Base-by-base conservation (phyloP, 1,140 invertebrate species). In the Cotesia vestalis region DNA sequence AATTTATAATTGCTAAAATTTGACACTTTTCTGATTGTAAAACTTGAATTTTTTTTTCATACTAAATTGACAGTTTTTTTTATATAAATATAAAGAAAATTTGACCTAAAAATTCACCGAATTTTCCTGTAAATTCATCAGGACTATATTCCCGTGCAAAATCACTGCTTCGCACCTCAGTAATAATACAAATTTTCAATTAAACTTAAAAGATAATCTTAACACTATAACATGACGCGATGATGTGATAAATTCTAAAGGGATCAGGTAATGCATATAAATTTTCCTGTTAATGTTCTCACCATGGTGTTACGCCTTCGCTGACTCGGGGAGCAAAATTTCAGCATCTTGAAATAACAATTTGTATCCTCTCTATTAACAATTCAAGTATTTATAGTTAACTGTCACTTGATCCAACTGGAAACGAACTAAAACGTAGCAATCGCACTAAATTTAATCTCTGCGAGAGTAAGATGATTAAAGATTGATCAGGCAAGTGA, bases 281-380 rank as follows among this genome's bases (percentile, higher is more conserved):
- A 71, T 71, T 71, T 38, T 52, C 55, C 35, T 66, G 27, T 81
- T 77, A 77, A 81, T 64, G 78, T 80, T 80, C 85, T 83, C 83
- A 88, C 85, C 85, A 87, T 88, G 77, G 84, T 87, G 81, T 88
- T 87, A 74, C 88, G 88, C 71, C 89, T 86, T 79, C 87, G 89
- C 73, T 90, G 88, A 73, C 88, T 88, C 71, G 90, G 89, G 74
- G 90, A 90, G 83, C 91, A 91, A 83, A 92, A 92, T 87, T 92
- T 92, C 82, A 92, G 84, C 91, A 92, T 91, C 75, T 82, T 88
- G 69, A 59, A 52, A 14, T n/a, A 20, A 4, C 4, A 61, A 14
- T 4, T 61, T 11, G 11, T 27, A 61, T 27, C 20, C 11, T 34
- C 34, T 66, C 12, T 46, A 17, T 53, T 12, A n/a, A 52, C 66